Evolutionary conservation across 1,140 invertebrate species (phyloP), one percentile per base, ranked within the genome.

Genomic region (Scaptomyza pallida): DNA sequence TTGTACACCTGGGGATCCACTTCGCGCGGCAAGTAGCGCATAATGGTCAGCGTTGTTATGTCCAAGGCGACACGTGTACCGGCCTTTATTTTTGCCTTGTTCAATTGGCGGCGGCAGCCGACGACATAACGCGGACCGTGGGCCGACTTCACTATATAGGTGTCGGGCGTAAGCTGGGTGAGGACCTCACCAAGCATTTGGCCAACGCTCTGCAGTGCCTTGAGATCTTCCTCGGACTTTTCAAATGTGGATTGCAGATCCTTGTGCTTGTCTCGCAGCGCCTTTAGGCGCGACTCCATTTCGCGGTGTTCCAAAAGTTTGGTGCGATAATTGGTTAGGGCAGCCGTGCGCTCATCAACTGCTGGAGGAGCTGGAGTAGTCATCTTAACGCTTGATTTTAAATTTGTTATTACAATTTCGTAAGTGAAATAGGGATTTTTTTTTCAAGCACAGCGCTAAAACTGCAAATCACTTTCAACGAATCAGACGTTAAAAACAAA

Each of bases 121-220:
- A 85, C 81, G 12, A 85, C 70, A 12, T 85, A 85, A 10, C 81
- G 81, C 5, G 81, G 81, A 0, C 81, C 81, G 40, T 71, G 81
- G 3, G 81, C 70, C 0, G 81, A 79, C 57, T 85, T 85, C 0
- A 86, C 81, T 10, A 83, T 83, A 8, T 76, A 93, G 99, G 99
- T 99, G 89, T 99, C 98, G 93, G 99, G 98, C 63, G 98, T 99
- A 6, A 99, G 93, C 92, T 99, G 98, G 91, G 99, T 99, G 5
- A 99, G 92, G 10, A 99, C 98, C 93, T 99, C 99, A 12, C 98
- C 99, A 70, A 99, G 98, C 93, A 99, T 99, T 94, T 99, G 98
- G 9, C 99, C 99, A 85, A 99, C 99, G 93, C 98, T 99, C 92
- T 99, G 99, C 12, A 99, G 92, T 13, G 99, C 98, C 93, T 99